phyloP scores from a whole-genome alignment of 2,113 vertebrate species.

The Pachycephala philippinensis region DNA sequence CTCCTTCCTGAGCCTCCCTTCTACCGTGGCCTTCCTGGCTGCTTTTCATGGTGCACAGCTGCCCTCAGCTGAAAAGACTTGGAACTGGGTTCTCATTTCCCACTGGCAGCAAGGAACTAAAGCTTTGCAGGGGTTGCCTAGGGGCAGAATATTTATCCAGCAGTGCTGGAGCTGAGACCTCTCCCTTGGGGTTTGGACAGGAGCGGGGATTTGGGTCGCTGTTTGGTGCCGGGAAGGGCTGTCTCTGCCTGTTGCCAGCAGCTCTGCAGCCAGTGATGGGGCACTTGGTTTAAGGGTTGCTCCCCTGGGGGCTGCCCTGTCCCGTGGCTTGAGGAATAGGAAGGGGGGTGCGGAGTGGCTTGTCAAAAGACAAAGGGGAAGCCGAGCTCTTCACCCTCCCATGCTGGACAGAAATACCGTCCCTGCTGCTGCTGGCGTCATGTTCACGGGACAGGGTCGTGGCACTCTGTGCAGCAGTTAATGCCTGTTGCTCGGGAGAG shows the following conservation, averaged over 20 bases:
- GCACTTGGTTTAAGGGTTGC: background rate
- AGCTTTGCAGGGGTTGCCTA: background rate
- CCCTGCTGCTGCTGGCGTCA: background rate
- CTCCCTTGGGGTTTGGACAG: background rate
- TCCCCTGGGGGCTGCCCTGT: background rate
- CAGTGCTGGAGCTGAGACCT: background rate
- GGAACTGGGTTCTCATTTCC: background rate
- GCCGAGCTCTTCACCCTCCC: background rate
- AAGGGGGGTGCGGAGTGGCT: background rate
- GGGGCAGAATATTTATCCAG: background rate
- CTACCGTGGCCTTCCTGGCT: background rate
- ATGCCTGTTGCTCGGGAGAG: background rate
- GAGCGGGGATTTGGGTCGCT: background rate
- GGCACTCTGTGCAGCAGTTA: background rate
- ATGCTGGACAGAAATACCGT: background rate
- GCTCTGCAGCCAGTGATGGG: background rate
- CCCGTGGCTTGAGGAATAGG: background rate
- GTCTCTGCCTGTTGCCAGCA: background rate
- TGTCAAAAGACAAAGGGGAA: background rate
- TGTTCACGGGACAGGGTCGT: background rate
- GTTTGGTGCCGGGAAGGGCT: background rate
- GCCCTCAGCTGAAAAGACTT: background rate
- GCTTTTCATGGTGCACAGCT: background rate
- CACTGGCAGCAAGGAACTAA: background rate
- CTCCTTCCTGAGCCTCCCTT: background rate